Evolutionary conservation across 2,113 vertebrate genomes (phyloP).

Genomic region (Oxygymnocypris stewartii): DNA sequence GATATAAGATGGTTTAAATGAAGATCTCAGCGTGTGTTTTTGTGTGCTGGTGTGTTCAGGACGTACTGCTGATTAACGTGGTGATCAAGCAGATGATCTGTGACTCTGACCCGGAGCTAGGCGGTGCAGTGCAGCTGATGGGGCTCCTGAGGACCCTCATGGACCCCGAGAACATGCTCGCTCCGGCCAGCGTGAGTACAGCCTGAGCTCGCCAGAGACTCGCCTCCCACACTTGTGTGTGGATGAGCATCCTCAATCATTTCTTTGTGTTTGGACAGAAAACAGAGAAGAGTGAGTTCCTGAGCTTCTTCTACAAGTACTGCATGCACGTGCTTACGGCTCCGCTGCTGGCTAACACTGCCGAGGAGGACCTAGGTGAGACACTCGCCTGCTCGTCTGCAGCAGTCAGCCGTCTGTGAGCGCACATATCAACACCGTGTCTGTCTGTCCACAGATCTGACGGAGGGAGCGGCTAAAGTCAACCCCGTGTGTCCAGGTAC

Average conservation of each 20-base stretch:
- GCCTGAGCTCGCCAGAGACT: background rate
- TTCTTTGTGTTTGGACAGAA: slow-evolving; percentile 76
- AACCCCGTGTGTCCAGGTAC: slow-evolving; percentile 93
- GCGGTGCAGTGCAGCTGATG: slow-evolving; percentile 97
- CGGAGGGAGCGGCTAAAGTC: slow-evolving; percentile 83
- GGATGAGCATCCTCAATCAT: background rate
- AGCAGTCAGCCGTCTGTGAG: background rate
- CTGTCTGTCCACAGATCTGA: slow-evolving; percentile 77
- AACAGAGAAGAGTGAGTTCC: slow-evolving; percentile 98
- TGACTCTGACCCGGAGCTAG: slow-evolving; percentile 95
- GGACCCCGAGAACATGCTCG: slow-evolving; percentile 98
- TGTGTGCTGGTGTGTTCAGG: slow-evolving; percentile 71
- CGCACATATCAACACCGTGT: background rate
- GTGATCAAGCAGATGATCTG: slow-evolving; percentile 99
- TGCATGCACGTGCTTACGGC: slow-evolving; percentile 98
- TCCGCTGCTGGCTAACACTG: slow-evolving; percentile 93
- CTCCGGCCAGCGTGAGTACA: slow-evolving; percentile 90
- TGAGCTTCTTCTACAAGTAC: slow-evolving; percentile 99
- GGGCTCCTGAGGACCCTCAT: slow-evolving; percentile 95
- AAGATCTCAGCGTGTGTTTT: no score
- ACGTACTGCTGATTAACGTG: slow-evolving; percentile 98
- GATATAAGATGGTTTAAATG: no score
- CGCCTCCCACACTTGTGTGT: no score
- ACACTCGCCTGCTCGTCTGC: background rate
- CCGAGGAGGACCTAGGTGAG: slow-evolving; percentile 89